These are phyloP conservation scores for Sminthurinus signatus DNA, from an alignment of 1,140 invertebrate genomes.

Conservation along the genomic window DNA sequence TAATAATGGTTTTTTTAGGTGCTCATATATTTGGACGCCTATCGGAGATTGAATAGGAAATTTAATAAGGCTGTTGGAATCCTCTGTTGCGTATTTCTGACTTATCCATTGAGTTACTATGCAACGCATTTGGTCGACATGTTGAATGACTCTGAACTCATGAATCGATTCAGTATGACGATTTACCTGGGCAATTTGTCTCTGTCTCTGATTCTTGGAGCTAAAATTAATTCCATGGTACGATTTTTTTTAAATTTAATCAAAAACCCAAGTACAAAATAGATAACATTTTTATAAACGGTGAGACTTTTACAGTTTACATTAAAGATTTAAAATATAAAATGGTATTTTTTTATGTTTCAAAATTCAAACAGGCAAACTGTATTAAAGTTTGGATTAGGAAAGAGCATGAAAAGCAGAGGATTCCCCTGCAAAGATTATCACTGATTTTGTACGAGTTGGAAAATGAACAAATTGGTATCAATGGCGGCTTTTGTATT, in stretches of 20 bases:
- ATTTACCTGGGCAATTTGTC: conserved; percentile 7
- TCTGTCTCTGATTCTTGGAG: not conserved
- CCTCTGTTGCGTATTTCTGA: not conserved
- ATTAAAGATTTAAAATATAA: no score
- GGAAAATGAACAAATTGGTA: not conserved
- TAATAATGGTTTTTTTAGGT: conserved; percentile 1
- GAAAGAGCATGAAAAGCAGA: not conserved
- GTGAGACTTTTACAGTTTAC: no score
- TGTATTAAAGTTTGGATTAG: not conserved
- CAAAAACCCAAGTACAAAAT: no score
- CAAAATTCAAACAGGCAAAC: no score
- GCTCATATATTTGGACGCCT: not conserved
- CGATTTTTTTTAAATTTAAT: no score
- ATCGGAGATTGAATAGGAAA: not conserved
- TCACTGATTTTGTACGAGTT: not conserved
- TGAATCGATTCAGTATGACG: conserved; percentile 3
- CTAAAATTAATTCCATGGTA: not conserved
- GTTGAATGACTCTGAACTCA: not conserved
- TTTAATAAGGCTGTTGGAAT: conserved; percentile 1
- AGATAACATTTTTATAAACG: no score
- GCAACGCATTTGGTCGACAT: conserved; percentile 4
- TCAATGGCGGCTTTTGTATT: not conserved
- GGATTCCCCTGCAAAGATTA: not conserved
- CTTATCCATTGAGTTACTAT: not conserved
- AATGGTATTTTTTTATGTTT: no score